These are phyloP conservation scores for Lasioglossum oenotherae DNA, from an alignment of 2,888 invertebrate genomes.

Conservation along the genomic window DNA sequence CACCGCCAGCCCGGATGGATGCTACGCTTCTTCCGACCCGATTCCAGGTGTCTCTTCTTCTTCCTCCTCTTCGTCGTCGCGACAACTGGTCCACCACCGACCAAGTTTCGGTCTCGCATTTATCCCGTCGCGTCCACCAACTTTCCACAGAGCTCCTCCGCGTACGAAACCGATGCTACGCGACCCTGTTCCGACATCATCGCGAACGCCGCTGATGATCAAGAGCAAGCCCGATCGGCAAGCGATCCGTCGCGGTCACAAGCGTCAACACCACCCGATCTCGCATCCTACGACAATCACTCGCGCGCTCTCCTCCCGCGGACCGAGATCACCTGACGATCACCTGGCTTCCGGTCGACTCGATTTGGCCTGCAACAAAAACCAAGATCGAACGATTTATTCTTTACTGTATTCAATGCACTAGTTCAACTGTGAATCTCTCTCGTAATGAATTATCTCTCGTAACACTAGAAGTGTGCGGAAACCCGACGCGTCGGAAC, in stretches of 20 bases:
- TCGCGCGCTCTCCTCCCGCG: not conserved
- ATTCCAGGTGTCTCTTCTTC: slow-evolving; percentile 48
- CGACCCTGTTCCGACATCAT: slow-evolving; percentile 73
- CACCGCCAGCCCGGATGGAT: slow-evolving; percentile 34
- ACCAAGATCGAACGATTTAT: not conserved
- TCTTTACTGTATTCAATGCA: not conserved
- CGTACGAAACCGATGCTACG: slow-evolving; percentile 48
- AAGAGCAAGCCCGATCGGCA: slow-evolving; percentile 26
- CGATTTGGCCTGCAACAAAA: not conserved
- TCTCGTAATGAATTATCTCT: no score
- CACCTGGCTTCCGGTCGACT: not conserved
- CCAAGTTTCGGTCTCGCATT: slow-evolving; percentile 66
- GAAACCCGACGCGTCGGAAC: no score
- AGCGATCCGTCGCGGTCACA: slow-evolving; percentile 34
- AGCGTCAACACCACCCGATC: slow-evolving; percentile 32
- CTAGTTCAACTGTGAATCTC: not conserved
- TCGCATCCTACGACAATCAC: slow-evolving; percentile 59
- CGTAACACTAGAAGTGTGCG: no score
- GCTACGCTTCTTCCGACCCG: slow-evolving; percentile 37
- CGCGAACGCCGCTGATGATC: slow-evolving; percentile 61
- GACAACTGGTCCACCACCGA: slow-evolving; percentile 62
- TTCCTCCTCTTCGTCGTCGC: slow-evolving; percentile 62
- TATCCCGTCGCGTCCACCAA: slow-evolving; percentile 58
- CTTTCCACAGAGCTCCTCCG: slow-evolving; percentile 35
- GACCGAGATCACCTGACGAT: not conserved